Base-by-base conservation (phyloP, 2,113 vertebrate species). In the Hippocampus guttulatus region DNA sequence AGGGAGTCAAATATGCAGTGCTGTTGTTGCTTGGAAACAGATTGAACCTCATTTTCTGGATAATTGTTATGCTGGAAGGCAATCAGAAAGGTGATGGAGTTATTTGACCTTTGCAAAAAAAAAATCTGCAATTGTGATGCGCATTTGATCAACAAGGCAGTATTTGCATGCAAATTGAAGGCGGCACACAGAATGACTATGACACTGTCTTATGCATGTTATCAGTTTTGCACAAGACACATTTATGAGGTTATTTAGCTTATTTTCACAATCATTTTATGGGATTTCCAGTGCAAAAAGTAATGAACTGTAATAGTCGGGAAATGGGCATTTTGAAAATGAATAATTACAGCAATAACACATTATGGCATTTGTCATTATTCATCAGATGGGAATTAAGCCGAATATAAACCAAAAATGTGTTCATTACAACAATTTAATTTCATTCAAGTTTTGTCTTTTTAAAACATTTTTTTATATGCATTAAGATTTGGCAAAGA, bases 1-100 rank as follows among this genome's bases (percentile, higher is more conserved):
- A 81, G 23, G 30, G 61, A 79, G 85, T 85, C 52, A 74, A 82
- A 87, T 83, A 57, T 73, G 71, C 69, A 41, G 67, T 25, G 67
- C 75, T 65, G 68, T 83, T 78, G 86, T 90, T 90, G 85, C 90
- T 87, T 89, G 64, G 86, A 85, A 90, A 91, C 88, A 75, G 82
- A 87, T 84, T 75, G 73, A 82, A 79, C 70, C 74, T 58, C 51
- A 58, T 75, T 87, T 86, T 88, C 82, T 67, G 69, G 75, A 81
- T 84, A 81, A 89, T 86, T 88, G 81, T 72, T 75, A 78, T 84
- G 85, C 84, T 68, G 80, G 76, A 49, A 84, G 81, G 77, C 83
- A 90, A 87, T 90, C 85, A 87, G 81, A 83, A 80, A 87, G 85
- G 80, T 90, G 82, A 84, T 21, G 64, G 69, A 72, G 88, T 78